A percentile compares a stretch with the other conserved stretches of the same genome.
Evolutionary conservation across 2,113 vertebrate species (phyloP).

Genomic region (Planiliza haematocheilus): DNA sequence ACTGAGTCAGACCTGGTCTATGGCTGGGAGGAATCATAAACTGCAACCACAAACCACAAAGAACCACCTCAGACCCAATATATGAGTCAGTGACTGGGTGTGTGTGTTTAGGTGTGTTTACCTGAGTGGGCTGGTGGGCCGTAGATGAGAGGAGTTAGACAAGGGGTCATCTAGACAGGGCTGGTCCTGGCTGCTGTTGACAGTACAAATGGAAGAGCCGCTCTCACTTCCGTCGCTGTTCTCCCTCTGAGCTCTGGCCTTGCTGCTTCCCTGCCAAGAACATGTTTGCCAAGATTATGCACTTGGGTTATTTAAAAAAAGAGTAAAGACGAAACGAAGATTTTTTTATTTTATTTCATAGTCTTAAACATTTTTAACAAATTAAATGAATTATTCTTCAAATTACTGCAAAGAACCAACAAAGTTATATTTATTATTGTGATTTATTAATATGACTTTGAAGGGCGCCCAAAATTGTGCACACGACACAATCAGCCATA

Average conservation of each 20-base stretch:
- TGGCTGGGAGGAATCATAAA: no score
- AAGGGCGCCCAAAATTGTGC: no score
- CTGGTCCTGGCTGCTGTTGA: conserved; percentile 75
- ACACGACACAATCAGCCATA: no score
- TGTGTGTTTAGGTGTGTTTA: conserved; percentile 33
- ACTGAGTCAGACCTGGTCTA: no score
- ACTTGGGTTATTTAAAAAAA: not conserved
- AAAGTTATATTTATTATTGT: no score
- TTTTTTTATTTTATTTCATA: no score
- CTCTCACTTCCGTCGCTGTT: conserved; percentile 81
- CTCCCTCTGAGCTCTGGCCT: conserved; percentile 84
- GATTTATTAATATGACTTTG: no score
- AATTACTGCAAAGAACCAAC: no score
- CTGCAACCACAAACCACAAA: no score
- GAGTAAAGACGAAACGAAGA: no score
- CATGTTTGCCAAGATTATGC: conserved; percentile 23
- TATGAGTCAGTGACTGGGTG: conserved; percentile 5
- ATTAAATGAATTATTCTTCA: no score
- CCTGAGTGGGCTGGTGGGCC: conserved; percentile 78
- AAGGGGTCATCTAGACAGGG: conserved; percentile 60
- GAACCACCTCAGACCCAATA: not conserved
- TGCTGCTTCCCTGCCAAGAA: conserved; percentile 87
- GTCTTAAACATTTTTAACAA: no score
- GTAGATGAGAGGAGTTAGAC: conserved; percentile 46
- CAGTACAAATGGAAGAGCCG: conserved; percentile 75